Evolutionary conservation across 2,888 invertebrate species (phyloP).

Genomic region (Diadromus collaris): DNA sequence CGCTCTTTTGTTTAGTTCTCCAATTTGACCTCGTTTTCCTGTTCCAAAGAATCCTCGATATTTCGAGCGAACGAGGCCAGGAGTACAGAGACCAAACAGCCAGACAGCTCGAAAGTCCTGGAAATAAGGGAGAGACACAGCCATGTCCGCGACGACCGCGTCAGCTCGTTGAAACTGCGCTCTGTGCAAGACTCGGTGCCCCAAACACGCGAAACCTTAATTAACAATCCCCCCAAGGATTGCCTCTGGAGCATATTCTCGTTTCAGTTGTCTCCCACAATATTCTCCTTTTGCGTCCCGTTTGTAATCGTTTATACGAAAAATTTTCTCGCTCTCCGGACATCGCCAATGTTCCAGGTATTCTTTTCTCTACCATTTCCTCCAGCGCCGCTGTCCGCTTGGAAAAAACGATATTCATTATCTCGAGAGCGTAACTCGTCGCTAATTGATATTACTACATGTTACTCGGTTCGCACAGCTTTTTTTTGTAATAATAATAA

Average conservation of each 20-base stretch:
- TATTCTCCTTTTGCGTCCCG: not conserved
- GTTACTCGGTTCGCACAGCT: not conserved
- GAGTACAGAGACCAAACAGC: not conserved
- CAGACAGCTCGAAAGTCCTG: not conserved
- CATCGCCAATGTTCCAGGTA: slow-evolving; percentile 1
- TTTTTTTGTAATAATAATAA: not conserved
- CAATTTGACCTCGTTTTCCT: not conserved
- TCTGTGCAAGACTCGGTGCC: not conserved
- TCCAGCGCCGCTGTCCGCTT: not conserved
- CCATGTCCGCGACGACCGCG: not conserved
- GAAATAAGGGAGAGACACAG: slow-evolving; percentile 2
- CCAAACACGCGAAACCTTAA: not conserved
- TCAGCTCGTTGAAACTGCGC: slow-evolving; percentile 2
- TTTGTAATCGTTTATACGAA: not conserved
- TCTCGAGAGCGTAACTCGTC: slow-evolving; percentile 1
- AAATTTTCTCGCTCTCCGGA: not conserved
- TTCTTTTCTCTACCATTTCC: not conserved
- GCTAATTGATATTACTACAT: not conserved
- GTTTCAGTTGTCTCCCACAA: not conserved
- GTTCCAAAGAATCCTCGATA: slow-evolving; percentile 2
- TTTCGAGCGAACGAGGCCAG: not conserved
- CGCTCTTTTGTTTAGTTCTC: not conserved
- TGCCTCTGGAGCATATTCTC: not conserved
- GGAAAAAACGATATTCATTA: slow-evolving; percentile 8
- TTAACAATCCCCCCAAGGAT: not conserved